Evolutionary conservation across 2,888 invertebrate genomes (phyloP), one percentile per base, ranked within the genome.

Genomic region (Callimorpha dominula): DNA sequence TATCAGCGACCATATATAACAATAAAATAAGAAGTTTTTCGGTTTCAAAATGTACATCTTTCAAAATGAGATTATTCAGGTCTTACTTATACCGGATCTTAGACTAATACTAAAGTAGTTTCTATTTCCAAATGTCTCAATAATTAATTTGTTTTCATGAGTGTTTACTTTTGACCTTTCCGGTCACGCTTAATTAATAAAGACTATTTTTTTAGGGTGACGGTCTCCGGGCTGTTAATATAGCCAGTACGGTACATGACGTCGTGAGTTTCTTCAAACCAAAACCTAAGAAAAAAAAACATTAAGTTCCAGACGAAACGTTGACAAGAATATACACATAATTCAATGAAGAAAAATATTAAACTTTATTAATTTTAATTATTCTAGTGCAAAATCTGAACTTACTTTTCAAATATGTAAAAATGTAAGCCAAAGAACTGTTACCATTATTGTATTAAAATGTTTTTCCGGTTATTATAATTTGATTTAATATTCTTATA

Each of bases 181-280:
- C 42, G 17, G 40, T 0, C 1, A 20, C 46, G 49, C 46, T 65
- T 71, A 20, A 57, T 71, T 65, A 71, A n/a, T 8, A 43, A 49
- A n/a, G 46, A n/a, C 15, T 71, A 49, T 62, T 62, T 60, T 89
- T 89, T 68, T 83, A 92, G 91, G 89, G 89, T 20, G 85, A 90
- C 64, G 88, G 89, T 20, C 77, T 92, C 9, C 85, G 88, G n/a
- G 89, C 87, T 40, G 74, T 91, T 52, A 90, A 89, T 76, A 82
- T 91, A 68, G 91, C 89, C 20, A 88, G 83, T 72, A 89, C 91
- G n/a, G 88, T 86, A 0, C 87, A 92, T 74, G 91, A 92, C 71
- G 81, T 91, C n/a, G 85, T 81, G 72, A 85, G 80, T 72, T 84
- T 82, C 65, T 76, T 85, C 72, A 83, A 77, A 54, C 86, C 80